Evolutionary conservation across 2,113 vertebrate species (phyloP).

Genomic region (Gulo gulo): DNA sequence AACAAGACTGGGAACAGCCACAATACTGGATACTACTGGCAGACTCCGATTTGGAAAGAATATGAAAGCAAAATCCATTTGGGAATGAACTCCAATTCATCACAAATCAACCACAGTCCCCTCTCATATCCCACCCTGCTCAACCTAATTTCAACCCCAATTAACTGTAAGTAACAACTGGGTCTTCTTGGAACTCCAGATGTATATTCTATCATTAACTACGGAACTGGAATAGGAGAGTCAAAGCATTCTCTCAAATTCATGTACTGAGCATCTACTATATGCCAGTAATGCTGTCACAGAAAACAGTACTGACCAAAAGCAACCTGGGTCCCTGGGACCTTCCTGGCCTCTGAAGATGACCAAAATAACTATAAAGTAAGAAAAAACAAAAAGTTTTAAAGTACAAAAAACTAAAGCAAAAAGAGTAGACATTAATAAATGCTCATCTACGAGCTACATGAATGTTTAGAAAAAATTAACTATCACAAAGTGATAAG

Average conservation of each 20-base stretch:
- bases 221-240: not conserved
- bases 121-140: not conserved
- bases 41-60: not conserved
- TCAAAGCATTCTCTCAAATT: not conserved
- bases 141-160: not conserved
- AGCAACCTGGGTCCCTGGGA: not conserved
- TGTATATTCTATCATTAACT: not conserved
- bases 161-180: not conserved
- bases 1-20: not conserved
- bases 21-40: not conserved
- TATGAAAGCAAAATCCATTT: not conserved
- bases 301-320: not conserved
- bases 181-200: not conserved
- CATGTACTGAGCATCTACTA: not conserved
- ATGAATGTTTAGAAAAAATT: not conserved
- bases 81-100: not conserved
- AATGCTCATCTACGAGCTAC: not conserved
- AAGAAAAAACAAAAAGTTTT: not conserved
- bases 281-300: not conserved
- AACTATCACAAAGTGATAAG: not conserved
- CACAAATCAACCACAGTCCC: not conserved
- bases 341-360: not conserved
- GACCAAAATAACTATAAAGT: not conserved
- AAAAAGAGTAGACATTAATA: not conserved
- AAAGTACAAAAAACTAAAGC: not conserved